Evolutionary conservation across 2,888 invertebrate species (phyloP), one percentile per base, ranked within the genome.

Genomic region (Amphiduros pacificus): DNA sequence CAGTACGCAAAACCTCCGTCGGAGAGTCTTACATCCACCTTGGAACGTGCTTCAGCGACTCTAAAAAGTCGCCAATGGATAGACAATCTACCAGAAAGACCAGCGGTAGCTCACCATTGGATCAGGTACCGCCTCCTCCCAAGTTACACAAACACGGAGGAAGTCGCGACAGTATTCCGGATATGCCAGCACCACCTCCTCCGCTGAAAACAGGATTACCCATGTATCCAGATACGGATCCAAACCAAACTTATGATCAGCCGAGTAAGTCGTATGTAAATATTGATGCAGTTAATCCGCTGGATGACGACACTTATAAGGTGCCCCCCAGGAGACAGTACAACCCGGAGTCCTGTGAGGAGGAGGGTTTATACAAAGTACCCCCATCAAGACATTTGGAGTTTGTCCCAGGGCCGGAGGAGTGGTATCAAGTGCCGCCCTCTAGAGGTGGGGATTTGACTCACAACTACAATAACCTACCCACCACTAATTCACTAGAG

Each of bases 131-230:
- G 1, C 61, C 61, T 11, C 50, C 61, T 9, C 61, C 61, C 22
- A 50, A n/a, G 2, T n/a, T n/a, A n/a, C 55, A 28, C 9, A n/a
- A 44, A 14, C 32, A 50, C 24, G 70, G 71, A 22, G 68, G 66
- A 2, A 77, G 77, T 65, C 61, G 71, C 2, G 74, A 74, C 59
- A 77, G 77, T 70, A 73, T 77, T n/a, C 77, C 79, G 1, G 76
- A 78, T 20, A 75, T 72, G 31, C 59, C 62, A 11, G 74, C 77
- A 2, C 78, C 79, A 0, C 72, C 74, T 4, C 77, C 77, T 1
- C 76, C 77, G 2, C 55, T 44, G 14, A 68, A 72, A 55, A 28
- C 48, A 20, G 64, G 63, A 1, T 53, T 32, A 24, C 40, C 44
- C n/a, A 17, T 44, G n/a, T n/a, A 44, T n/a, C n/a, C 22, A 9